These are phyloP conservation scores for Tapirus terrestris DNA, from an alignment of 2,113 vertebrate species.

Conservation along the genomic window DNA sequence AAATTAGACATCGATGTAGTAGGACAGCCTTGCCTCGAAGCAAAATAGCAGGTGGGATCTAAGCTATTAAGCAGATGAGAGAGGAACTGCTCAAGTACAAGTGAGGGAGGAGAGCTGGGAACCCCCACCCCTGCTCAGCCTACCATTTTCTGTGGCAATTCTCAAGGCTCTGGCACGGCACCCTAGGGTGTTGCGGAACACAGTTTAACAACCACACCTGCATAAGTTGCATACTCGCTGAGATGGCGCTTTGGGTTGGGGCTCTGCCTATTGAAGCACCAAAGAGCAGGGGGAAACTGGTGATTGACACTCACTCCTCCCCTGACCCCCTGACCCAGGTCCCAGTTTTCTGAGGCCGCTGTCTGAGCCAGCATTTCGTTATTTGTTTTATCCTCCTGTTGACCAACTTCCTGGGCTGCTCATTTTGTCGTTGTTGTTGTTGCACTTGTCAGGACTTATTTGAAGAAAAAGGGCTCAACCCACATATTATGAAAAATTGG, in stretches of 20 bases:
- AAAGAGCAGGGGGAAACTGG: too few species aligned
- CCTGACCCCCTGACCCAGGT: background rate
- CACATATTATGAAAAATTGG: slow-evolving; percentile 44
- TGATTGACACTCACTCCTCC: fast-evolving
- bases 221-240: background rate
- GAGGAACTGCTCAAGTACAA: background rate
- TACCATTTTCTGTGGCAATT: background rate
- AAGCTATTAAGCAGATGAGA: background rate
- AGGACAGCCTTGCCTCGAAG: background rate
- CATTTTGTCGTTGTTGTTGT: slow-evolving; percentile 41
- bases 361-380: background rate
- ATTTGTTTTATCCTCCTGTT: background rate
- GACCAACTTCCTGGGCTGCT: background rate
- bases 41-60: background rate
- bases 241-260: background rate
- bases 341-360: background rate
- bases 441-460: slow-evolving; percentile 65
- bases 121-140: background rate
- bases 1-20: background rate
- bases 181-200: fast-evolving
- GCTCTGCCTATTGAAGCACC: background rate
- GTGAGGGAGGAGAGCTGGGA: background rate
- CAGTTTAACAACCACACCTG: background rate
- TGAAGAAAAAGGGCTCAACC: slow-evolving; percentile 49
- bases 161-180: background rate